A percentile compares a stretch with the other conserved stretches of the same genome.
Evolutionary conservation across 2,113 vertebrate species (phyloP).

Genomic region (Dendrocopos noguchii): DNA sequence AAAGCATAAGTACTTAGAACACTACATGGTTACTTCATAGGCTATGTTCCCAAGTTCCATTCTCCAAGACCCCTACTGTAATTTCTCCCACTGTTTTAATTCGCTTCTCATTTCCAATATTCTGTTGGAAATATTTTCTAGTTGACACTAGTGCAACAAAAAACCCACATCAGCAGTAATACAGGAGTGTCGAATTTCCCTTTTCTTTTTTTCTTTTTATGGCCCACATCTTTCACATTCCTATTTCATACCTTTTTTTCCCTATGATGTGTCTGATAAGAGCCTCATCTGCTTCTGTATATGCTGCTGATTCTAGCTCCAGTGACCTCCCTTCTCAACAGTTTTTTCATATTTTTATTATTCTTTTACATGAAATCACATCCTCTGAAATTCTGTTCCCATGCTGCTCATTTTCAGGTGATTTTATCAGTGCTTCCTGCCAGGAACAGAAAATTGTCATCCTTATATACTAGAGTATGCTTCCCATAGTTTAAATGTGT

Average conservation of each 20-base stretch:
- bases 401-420: conserved; percentile 13
- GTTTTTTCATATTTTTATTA: conserved; percentile 36
- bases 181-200: not conserved
- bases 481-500: conserved; percentile 23
- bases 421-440: conserved; percentile 4
- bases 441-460: conserved; percentile 38
- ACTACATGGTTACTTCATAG: not conserved
- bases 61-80: not conserved
- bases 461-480: not conserved
- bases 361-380: not conserved
- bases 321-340: not conserved
- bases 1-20: not conserved
- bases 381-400: conserved; percentile 15
- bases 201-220: not conserved
- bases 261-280: not conserved
- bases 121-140: not conserved
- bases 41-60: not conserved
- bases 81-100: not conserved
- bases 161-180: not conserved
- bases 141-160: not conserved
- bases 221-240: not conserved
- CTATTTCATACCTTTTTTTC: not conserved
- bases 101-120: not conserved
- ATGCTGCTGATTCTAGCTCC: not conserved
- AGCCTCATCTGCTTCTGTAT: not conserved